phyloP scores from a whole-genome alignment of 2,888 invertebrate species.

The Conchocele bisecta region DNA sequence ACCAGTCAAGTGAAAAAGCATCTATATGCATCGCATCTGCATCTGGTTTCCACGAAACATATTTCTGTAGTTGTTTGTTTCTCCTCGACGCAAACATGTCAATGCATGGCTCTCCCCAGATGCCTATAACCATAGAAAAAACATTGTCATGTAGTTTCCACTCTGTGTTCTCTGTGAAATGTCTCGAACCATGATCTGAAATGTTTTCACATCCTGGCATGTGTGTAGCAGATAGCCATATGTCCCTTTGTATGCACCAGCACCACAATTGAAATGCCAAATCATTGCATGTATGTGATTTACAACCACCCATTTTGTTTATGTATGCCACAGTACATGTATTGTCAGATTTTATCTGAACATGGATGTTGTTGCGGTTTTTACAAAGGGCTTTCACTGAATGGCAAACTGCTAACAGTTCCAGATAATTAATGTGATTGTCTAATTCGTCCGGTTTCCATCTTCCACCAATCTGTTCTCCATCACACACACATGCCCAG shows the following conservation, averaged over 20 bases:
- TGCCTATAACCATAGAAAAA: conserved; percentile 2
- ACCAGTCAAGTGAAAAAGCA: conserved; percentile 39
- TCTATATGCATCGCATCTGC: conserved; percentile 26
- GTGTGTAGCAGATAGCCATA: conserved; percentile 33
- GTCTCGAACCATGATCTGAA: conserved; percentile 16
- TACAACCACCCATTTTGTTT: conserved; percentile 31
- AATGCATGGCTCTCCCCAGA: conserved; percentile 27
- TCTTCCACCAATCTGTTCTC: neutral
- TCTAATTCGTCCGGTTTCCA: neutral
- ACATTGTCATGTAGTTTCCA: conserved; percentile 19
- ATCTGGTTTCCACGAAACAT: conserved; percentile 31
- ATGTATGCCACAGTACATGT: conserved; percentile 19
- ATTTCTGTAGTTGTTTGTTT: conserved; percentile 18
- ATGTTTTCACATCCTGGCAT: conserved; percentile 15
- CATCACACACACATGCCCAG: neutral
- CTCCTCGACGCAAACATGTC: conserved; percentile 41
- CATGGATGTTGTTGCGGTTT: neutral
- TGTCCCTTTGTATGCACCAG: conserved; percentile 23
- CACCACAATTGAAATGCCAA: conserved; percentile 12
- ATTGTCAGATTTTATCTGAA: conserved; percentile 25
- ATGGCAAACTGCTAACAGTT: conserved; percentile 10
- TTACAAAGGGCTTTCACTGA: conserved; percentile 15
- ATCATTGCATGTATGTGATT: conserved; percentile 15
- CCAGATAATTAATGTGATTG: conserved; percentile 28
- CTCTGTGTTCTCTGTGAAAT: conserved; percentile 32